Conservation (phyloP, 2,888 invertebrate genomes). For the Ophioninae sp. region DNA sequence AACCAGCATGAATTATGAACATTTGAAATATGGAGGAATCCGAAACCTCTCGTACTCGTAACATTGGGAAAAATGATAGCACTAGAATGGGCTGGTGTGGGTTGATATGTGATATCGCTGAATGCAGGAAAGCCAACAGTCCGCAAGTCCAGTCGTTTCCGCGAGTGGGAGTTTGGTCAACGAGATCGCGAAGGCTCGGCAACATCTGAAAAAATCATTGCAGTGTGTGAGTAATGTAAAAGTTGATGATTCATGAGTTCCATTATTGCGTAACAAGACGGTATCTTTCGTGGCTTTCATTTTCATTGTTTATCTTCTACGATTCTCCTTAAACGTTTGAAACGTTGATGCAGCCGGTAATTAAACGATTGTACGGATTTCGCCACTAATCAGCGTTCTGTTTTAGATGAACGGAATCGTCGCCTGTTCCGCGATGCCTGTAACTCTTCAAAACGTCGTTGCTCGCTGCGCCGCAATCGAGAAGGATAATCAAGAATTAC, state of each 20-base stretch:
- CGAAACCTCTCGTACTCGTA: neutral
- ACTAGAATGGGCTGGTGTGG: slow-evolving; percentile 71
- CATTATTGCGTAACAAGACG: neutral
- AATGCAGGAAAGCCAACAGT: slow-evolving; percentile 76
- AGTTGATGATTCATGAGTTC: slow-evolving; percentile 43
- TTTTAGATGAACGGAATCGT: slow-evolving; percentile 87
- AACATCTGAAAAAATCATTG: slow-evolving; percentile 87
- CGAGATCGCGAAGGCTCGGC: slow-evolving; percentile 93
- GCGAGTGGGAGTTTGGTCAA: slow-evolving; percentile 85
- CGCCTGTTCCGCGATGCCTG: slow-evolving; percentile 81
- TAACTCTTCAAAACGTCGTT: slow-evolving; percentile 83
- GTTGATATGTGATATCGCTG: slow-evolving; percentile 76
- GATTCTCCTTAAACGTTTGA: neutral
- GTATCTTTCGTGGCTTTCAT: neutral
- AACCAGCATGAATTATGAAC: slow-evolving; percentile 42
- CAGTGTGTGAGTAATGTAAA: slow-evolving; percentile 82
- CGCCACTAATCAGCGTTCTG: slow-evolving; percentile 20
- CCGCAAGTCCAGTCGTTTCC: slow-evolving; percentile 73
- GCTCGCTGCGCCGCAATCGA: slow-evolving; percentile 84
- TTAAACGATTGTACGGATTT: neutral
- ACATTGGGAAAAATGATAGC: slow-evolving; percentile 56
- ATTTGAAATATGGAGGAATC: neutral
- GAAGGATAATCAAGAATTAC: slow-evolving; percentile 83
- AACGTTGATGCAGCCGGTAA: neutral
- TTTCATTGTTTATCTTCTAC: slow-evolving; percentile 28